Percentiles rank a stretch among this genome's conserved stretches.
phyloP scores from a whole-genome alignment of 2,113 vertebrate species.

The Clarias macrocephalus region DNA sequence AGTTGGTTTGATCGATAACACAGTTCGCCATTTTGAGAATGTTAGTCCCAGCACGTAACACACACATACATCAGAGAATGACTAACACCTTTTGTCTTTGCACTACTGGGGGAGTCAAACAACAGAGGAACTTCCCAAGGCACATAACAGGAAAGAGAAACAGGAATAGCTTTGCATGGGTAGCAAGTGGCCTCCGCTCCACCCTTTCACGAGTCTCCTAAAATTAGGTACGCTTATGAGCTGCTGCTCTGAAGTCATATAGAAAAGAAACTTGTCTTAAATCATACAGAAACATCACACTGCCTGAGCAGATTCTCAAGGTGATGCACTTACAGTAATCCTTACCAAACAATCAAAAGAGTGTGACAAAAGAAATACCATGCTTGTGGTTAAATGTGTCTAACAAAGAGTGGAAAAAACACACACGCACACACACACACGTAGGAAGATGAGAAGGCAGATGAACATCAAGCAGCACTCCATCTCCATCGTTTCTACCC shows the following conservation, averaged over 20 bases:
- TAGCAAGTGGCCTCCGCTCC: slow-evolving; percentile 2
- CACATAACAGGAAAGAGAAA: slow-evolving; percentile 40
- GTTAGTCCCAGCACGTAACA: background rate
- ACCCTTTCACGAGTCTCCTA: slow-evolving; percentile 20
- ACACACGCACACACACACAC: no score
- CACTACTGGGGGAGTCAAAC: background rate
- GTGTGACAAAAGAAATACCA: background rate
- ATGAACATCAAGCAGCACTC: slow-evolving; percentile 24
- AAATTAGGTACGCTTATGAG: slow-evolving; percentile 23
- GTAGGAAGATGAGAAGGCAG: slow-evolving; percentile 23
- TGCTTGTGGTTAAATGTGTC: background rate
- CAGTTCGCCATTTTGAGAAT: background rate
- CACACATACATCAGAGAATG: background rate
- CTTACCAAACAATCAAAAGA: background rate
- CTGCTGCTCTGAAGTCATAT: background rate
- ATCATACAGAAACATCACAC: background rate
- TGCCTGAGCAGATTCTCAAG: background rate
- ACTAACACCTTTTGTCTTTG: slow-evolving; percentile 5
- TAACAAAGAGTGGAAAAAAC: background rate
- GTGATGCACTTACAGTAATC: background rate
- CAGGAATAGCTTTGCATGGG: slow-evolving; percentile 26
- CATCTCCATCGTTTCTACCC: background rate
- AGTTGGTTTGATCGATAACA: background rate
- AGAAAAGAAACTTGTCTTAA: background rate
- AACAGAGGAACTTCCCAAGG: slow-evolving; percentile 38